phyloP scores from a whole-genome alignment of 1,140 invertebrate genomes.

The Chrysopa pallens region DNA sequence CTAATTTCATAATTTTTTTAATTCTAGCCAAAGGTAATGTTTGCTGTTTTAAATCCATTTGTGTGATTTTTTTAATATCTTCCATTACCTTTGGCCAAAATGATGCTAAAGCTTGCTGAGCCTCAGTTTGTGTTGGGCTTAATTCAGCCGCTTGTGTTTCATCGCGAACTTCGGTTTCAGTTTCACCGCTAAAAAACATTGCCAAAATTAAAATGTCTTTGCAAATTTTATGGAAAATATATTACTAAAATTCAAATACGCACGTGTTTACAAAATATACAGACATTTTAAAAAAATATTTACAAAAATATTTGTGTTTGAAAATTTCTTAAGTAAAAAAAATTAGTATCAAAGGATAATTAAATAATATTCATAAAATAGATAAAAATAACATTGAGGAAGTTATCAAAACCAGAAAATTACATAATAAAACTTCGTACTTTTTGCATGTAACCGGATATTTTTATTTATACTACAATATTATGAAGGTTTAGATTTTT shows the following conservation, averaged over 20 bases:
- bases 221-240: neutral
- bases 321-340: too few species aligned
- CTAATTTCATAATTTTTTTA: slow-evolving; percentile 99
- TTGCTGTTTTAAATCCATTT: slow-evolving; percentile 77
- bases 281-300: too few species aligned
- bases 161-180: slow-evolving; percentile 11
- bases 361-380: too few species aligned
- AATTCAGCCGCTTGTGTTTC: slow-evolving; percentile 14
- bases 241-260: neutral
- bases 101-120: slow-evolving; percentile 41
- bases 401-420: too few species aligned
- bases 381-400: too few species aligned
- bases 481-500: too few species aligned
- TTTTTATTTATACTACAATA: too few species aligned
- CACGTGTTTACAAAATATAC: neutral
- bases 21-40: slow-evolving; percentile 89
- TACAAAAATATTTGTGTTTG: too few species aligned
- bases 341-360: too few species aligned
- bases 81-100: slow-evolving; percentile 67
- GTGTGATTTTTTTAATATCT: slow-evolving; percentile 52
- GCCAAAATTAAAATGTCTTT: neutral
- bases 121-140: slow-evolving; percentile 26
- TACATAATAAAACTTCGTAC: too few species aligned
- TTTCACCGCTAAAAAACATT: slow-evolving; percentile 1
- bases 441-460: too few species aligned